Conservation (phyloP, 2,113 vertebrate genomes). For the Amphiprion percula region DNA sequence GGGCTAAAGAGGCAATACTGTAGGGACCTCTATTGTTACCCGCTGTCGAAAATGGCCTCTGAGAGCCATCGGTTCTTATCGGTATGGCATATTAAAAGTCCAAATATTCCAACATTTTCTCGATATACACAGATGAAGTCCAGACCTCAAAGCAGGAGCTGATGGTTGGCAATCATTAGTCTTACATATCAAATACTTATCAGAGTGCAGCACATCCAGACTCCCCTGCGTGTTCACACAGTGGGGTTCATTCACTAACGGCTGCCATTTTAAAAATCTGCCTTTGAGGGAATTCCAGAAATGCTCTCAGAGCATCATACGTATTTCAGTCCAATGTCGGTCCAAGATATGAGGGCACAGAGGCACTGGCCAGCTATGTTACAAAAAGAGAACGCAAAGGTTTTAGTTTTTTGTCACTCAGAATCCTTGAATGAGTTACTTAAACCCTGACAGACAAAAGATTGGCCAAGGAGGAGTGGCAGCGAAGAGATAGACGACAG, state of each 20-base stretch:
- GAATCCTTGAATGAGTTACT: slow-evolving; percentile 8
- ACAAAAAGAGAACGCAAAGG: background rate
- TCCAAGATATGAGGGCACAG: background rate
- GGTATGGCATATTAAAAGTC: slow-evolving; percentile 22
- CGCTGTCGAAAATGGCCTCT: slow-evolving; percentile 50
- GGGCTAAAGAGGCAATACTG: slow-evolving; percentile 58
- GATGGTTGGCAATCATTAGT: background rate
- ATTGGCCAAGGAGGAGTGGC: slow-evolving; percentile 18
- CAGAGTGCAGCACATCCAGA: slow-evolving; percentile 15
- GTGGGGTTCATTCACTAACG: background rate
- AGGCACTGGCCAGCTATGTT: background rate
- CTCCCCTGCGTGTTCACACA: slow-evolving; percentile 3
- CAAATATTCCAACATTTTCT: slow-evolving; percentile 17
- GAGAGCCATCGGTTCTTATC: slow-evolving; percentile 18
- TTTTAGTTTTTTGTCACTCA: background rate
- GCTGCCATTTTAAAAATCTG: slow-evolving; percentile 60
- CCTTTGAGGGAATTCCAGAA: slow-evolving; percentile 47
- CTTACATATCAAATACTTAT: slow-evolving; percentile 21
- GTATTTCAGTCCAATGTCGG: background rate
- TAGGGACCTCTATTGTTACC: slow-evolving; percentile 58
- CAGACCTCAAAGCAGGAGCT: slow-evolving; percentile 14
- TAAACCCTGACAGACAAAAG: slow-evolving; percentile 35
- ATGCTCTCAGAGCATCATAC: slow-evolving; percentile 6
- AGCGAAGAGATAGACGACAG: slow-evolving; percentile 5
- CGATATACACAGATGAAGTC: background rate